Percentiles rank a stretch among this genome's conserved stretches.
phyloP scores from a whole-genome alignment of 2,113 vertebrate genomes.

The Laterallus jamaicensis region DNA sequence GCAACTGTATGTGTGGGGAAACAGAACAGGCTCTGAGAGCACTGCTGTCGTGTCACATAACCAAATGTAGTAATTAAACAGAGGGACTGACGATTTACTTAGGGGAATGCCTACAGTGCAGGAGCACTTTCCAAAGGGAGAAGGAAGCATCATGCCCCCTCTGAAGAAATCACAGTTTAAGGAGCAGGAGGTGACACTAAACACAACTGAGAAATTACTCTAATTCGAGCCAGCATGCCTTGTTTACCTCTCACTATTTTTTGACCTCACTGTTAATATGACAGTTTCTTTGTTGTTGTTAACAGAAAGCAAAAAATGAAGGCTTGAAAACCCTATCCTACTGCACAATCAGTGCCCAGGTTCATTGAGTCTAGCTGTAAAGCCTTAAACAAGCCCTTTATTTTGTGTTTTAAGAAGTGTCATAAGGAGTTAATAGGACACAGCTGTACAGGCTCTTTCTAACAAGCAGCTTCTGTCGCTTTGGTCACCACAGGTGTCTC shows the following conservation, averaged over 20 bases:
- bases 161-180: background rate
- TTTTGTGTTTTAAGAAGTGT: conserved; percentile 80
- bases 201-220: background rate
- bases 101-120: background rate
- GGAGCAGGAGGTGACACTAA: conserved; percentile 7
- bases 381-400: conserved; percentile 78
- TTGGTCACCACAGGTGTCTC: conserved; percentile 87
- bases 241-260: conserved; percentile 56
- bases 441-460: conserved; percentile 82
- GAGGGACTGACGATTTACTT: background rate
- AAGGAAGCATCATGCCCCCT: background rate
- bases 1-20: background rate
- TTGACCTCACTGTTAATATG: conserved; percentile 62
- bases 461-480: conserved; percentile 81
- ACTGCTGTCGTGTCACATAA: background rate
- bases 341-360: conserved; percentile 42
- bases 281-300: conserved; percentile 32
- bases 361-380: conserved; percentile 70
- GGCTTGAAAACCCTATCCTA: conserved; percentile 64
- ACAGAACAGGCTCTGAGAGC: background rate
- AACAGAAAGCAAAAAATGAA: conserved; percentile 46
- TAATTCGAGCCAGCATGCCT: background rate
- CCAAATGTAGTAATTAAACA: background rate
- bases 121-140: background rate
- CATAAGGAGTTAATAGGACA: conserved; percentile 84